phyloP scores from a whole-genome alignment of 2,113 vertebrate species.

The Entelurus aequoreus region DNA sequence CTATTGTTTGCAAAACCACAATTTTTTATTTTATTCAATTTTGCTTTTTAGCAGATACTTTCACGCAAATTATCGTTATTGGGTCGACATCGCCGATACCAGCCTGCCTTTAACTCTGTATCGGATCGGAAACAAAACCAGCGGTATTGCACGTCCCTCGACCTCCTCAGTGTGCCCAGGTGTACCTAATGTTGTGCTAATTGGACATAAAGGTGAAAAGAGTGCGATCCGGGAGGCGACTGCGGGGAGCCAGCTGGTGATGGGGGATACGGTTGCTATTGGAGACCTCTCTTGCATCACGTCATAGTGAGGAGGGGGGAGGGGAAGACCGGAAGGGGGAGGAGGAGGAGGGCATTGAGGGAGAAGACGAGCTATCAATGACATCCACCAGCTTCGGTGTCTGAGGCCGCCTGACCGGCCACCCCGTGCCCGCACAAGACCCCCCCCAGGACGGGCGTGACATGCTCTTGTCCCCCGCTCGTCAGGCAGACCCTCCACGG shows the following conservation, averaged over 20 bases:
- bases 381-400: slow-evolving; percentile 60
- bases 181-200: too few species aligned
- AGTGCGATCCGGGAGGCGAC: slow-evolving; percentile 7
- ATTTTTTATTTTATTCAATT: too few species aligned
- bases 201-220: too few species aligned
- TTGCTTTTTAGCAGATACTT: too few species aligned
- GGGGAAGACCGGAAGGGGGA: slow-evolving; percentile 16
- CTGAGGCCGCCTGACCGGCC: slow-evolving; percentile 52
- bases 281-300: slow-evolving; percentile 69
- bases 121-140: too few species aligned
- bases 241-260: slow-evolving; percentile 19
- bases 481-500: slow-evolving; percentile 47
- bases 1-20: too few species aligned
- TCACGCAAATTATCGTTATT: too few species aligned
- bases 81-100: too few species aligned
- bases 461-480: slow-evolving; percentile 32
- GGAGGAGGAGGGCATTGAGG: slow-evolving; percentile 59
- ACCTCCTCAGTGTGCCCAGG: too few species aligned
- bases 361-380: slow-evolving; percentile 66
- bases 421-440: slow-evolving; percentile 54
- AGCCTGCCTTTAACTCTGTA: too few species aligned
- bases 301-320: slow-evolving; percentile 48
- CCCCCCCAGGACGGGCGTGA: slow-evolving; percentile 42
- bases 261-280: slow-evolving; percentile 67
- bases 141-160: too few species aligned